These are phyloP conservation scores for Eurystomus gularis DNA, from an alignment of 2,113 vertebrate genomes.

Conservation along the genomic window DNA sequence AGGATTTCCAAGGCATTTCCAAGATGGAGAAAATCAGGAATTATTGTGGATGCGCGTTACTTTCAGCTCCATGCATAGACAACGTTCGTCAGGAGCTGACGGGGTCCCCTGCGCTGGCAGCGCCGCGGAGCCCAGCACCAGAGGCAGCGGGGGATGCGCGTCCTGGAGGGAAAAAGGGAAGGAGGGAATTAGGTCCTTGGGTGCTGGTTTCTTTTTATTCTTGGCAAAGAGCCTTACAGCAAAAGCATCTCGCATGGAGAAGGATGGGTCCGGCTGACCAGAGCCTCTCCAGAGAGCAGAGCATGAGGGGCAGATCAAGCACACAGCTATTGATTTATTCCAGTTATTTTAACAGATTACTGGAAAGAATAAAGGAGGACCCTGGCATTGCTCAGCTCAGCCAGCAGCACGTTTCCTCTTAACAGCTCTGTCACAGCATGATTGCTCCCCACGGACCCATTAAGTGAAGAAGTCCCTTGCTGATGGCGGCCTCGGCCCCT, in stretches of 20 bases:
- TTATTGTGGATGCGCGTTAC: neutral
- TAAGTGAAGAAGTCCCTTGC: neutral
- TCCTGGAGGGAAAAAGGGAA: neutral
- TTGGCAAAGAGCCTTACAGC: neutral
- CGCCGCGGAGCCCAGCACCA: neutral
- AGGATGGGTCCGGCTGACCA: neutral
- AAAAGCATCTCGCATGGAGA: neutral
- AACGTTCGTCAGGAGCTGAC: accelerated
- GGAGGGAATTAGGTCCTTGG: neutral
- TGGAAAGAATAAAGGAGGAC: neutral
- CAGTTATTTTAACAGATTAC: slow-evolving; percentile 23
- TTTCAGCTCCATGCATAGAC: neutral
- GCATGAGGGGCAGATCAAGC: neutral
- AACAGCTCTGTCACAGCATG: neutral
- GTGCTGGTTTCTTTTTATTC: neutral
- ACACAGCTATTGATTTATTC: neutral
- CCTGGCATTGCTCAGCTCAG: neutral
- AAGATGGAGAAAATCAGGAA: neutral
- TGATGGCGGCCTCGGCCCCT: neutral
- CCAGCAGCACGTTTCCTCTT: neutral
- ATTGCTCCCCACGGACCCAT: neutral
- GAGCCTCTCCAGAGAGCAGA: neutral
- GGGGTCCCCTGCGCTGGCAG: neutral
- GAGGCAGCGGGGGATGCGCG: neutral
- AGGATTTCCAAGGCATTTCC: neutral